These are phyloP conservation scores for Zaprionus tsacasi DNA, from an alignment of 1,140 invertebrate species.

Conservation along the genomic window DNA sequence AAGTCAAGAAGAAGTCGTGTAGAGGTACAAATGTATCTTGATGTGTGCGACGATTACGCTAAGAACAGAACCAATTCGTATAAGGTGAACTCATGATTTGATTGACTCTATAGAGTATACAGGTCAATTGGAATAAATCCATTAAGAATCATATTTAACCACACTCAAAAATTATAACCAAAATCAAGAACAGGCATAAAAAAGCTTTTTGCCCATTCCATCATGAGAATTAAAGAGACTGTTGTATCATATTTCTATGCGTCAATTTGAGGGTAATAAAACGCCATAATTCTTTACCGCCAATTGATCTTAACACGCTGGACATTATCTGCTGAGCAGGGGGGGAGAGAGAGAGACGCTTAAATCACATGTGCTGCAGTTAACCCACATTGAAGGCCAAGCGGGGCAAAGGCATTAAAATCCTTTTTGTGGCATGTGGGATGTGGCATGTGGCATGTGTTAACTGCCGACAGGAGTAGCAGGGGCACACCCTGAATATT, in stretches of 20 bases:
- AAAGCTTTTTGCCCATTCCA: not conserved
- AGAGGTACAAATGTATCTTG: conserved; percentile 73
- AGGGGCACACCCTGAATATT: conserved; percentile 22
- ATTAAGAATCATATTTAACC: not conserved
- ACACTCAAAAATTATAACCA: too few species aligned
- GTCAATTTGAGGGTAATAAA: not conserved
- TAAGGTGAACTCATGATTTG: conserved; percentile 4
- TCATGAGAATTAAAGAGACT: not conserved
- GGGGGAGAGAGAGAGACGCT: too few species aligned
- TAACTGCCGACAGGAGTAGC: not conserved
- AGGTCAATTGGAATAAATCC: not conserved
- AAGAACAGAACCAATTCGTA: conserved; percentile 11
- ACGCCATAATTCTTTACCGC: not conserved
- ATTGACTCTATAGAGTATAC: not conserved
- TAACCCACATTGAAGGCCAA: conserved; percentile 47
- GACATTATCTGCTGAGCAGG: not conserved
- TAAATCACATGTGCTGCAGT: conserved; percentile 12
- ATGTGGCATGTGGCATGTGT: conserved; percentile 23
- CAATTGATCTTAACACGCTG: not conserved
- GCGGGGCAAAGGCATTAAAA: conserved; percentile 36
- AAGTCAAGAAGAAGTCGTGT: not conserved
- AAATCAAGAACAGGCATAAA: too few species aligned
- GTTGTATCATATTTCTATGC: not conserved
- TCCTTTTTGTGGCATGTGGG: conserved; percentile 32
- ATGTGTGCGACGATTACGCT: conserved; percentile 46